Evolutionary conservation across 2,797 vertebrate species (phyloP).

Genomic region (Sebastes vulpes): DNA sequence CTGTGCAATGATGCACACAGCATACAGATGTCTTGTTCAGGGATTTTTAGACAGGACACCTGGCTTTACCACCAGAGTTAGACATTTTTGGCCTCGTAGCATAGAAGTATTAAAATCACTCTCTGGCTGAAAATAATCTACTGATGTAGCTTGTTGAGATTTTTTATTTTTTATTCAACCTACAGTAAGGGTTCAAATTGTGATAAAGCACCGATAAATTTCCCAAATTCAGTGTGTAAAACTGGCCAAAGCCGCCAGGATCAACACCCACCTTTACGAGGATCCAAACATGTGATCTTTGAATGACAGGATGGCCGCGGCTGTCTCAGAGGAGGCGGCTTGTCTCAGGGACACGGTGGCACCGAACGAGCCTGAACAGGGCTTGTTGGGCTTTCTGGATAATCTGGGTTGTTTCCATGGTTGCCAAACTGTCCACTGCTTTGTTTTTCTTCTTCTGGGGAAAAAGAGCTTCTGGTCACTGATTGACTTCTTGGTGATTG

Average conservation of each 20-base stretch:
- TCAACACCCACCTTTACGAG: not conserved
- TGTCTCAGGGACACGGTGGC: not conserved
- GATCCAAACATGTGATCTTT: not conserved
- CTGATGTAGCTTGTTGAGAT: not conserved
- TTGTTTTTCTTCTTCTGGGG: slow-evolving; percentile 39
- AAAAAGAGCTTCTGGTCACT: slow-evolving; percentile 46
- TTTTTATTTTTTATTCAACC: not conserved
- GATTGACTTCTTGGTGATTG: slow-evolving; percentile 51
- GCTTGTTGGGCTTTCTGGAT: slow-evolving; percentile 21
- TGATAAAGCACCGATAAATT: not conserved
- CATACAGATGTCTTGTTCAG: not conserved
- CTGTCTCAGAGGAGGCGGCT: not conserved
- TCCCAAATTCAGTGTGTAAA: not conserved
- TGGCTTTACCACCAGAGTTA: no score
- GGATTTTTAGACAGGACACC: no score
- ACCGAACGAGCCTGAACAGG: not conserved
- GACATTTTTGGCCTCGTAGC: not conserved
- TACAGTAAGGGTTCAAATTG: not conserved
- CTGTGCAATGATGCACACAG: no score
- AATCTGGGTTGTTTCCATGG: slow-evolving; percentile 37
- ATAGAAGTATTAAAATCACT: not conserved
- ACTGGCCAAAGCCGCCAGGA: not conserved
- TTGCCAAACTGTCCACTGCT: slow-evolving; percentile 59
- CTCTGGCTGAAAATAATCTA: not conserved
- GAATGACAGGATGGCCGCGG: not conserved